A percentile compares a stretch with the other conserved stretches of the same genome.
Conservation (phyloP, 1,140 invertebrate species). For the Drosophila suzukii region DNA sequence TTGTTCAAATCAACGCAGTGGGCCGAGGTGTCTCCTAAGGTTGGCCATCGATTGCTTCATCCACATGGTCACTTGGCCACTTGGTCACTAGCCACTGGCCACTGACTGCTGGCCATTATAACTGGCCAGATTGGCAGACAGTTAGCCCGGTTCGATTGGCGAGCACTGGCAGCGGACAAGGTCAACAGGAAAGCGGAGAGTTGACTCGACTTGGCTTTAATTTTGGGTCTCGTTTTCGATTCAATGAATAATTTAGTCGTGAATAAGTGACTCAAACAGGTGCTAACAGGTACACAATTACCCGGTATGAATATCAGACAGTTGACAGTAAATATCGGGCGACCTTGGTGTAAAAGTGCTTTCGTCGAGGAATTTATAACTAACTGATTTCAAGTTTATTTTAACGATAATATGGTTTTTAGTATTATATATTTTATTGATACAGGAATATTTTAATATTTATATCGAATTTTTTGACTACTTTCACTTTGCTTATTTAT, state of each 20-base stretch:
- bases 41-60: conserved; percentile 48
- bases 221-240: conserved; percentile 33
- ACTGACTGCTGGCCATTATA: background rate
- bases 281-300: conserved; percentile 47
- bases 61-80: conserved; percentile 19
- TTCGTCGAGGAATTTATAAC: background rate
- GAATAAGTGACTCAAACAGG: conserved; percentile 32
- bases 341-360: conserved; percentile 22
- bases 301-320: conserved; percentile 9
- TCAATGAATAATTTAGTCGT: conserved; percentile 30
- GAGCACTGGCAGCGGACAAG: conserved; percentile 30
- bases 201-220: conserved; percentile 34
- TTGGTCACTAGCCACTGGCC: background rate
- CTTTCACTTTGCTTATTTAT: too few relatives aligned
- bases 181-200: conserved; percentile 40
- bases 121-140: conserved; percentile 13
- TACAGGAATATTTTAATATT: background rate
- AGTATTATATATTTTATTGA: background rate
- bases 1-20: conserved; percentile 49
- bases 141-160: conserved; percentile 20
- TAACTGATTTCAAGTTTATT: background rate
- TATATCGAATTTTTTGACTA: background rate
- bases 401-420: background rate
- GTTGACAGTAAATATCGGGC: conserved; percentile 8
- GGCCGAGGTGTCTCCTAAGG: conserved; percentile 45